Evolutionary conservation across 2,888 invertebrate species (phyloP).

Genomic region (Syrista parreyssii): DNA sequence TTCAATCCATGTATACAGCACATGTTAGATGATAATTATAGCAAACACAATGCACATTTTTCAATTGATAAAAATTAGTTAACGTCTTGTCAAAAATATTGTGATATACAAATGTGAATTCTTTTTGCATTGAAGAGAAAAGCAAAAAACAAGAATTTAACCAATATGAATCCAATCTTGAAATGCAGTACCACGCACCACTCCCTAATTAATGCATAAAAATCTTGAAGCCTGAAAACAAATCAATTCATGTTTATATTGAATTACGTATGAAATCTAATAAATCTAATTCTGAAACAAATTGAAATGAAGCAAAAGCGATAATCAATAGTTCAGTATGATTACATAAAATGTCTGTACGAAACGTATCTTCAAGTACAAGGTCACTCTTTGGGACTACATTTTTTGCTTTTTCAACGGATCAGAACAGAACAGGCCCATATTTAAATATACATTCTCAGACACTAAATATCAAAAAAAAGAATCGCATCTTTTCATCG

Average conservation of each 20-base stretch:
- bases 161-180: constrained; percentile 17
- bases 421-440: constrained; percentile 1
- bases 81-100: neutral
- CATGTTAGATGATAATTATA: neutral
- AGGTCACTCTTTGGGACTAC: neutral
- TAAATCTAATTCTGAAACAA: neutral
- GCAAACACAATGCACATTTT: neutral
- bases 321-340: neutral
- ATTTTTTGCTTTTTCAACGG: neutral
- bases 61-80: neutral
- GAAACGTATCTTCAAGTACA: neutral
- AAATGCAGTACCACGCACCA: constrained; percentile 28
- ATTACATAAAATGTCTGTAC: neutral
- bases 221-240: neutral
- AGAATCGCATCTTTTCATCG: neutral
- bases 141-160: neutral
- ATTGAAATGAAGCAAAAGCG: neutral
- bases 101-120: neutral
- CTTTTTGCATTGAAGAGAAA: neutral
- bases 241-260: neutral
- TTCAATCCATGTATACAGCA: neutral
- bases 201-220: constrained; percentile 19
- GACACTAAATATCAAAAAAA: neutral
- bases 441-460: neutral
- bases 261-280: neutral